Evolutionary conservation across 2,113 vertebrate genomes (phyloP).

Genomic region (Lepus americanus): DNA sequence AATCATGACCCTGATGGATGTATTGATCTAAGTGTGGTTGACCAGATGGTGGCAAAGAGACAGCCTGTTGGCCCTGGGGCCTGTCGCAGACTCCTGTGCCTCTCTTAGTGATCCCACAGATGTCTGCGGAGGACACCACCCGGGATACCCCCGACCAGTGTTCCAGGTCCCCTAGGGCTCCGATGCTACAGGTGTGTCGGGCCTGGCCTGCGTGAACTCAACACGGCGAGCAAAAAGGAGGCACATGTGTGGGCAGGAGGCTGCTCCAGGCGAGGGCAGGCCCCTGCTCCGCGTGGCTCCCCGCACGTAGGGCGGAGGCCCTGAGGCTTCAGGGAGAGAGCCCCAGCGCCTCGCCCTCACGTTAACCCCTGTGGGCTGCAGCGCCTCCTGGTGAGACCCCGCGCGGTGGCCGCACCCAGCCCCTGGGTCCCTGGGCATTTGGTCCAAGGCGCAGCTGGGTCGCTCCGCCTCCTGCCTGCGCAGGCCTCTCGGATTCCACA

Average conservation of each 20-base stretch:
- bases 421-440: background rate
- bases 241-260: background rate
- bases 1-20: constrained; percentile 84
- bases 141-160: background rate
- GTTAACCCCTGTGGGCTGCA: background rate
- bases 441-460: background rate
- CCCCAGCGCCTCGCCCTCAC: too few relatives aligned
- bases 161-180: background rate
- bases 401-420: background rate
- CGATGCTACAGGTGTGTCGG: background rate
- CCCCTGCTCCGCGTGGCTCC: background rate
- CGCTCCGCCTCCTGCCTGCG: background rate
- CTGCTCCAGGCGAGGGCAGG: background rate
- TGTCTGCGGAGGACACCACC: background rate
- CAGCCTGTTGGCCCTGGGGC: background rate
- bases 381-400: background rate
- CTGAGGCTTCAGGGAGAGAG: constrained; percentile 38
- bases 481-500: background rate
- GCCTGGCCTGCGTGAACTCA: background rate
- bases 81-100: background rate
- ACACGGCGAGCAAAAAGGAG: background rate
- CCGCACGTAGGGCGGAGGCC: constrained; percentile 13
- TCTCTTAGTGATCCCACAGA: background rate
- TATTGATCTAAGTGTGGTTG: constrained; percentile 74
- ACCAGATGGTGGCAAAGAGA: background rate